Conservation (phyloP, 2,888 invertebrate genomes). For the Caenorhabditis auriculariae region DNA sequence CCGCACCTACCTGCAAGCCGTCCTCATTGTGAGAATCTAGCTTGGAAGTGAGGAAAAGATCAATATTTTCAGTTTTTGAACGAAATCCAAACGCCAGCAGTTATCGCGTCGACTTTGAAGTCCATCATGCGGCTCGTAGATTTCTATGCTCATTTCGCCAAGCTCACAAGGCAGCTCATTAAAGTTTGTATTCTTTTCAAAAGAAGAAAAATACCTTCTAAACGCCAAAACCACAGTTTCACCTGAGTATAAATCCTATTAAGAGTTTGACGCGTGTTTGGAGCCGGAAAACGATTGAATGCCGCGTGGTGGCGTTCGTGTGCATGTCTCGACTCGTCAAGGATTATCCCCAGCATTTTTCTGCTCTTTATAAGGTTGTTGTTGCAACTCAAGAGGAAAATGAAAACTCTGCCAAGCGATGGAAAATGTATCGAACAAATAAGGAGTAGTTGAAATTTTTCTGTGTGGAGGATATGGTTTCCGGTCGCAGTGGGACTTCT, state of each 20-base stretch:
- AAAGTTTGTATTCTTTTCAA: conserved; percentile 31
- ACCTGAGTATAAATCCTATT: conserved; percentile 1
- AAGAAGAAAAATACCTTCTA: conserved; percentile 1
- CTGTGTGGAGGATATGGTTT: too few relatives aligned
- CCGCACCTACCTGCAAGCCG: conserved; percentile 18
- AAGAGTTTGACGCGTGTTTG: conserved; percentile 47
- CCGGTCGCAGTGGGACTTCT: too few relatives aligned
- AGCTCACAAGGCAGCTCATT: conserved; percentile 42
- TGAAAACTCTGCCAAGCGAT: conserved; percentile 1
- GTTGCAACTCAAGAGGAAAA: background rate
- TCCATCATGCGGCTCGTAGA: conserved; percentile 44
- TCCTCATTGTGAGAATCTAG: conserved; percentile 17
- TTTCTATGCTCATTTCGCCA: conserved; percentile 48
- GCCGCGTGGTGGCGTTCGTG: conserved; percentile 53
- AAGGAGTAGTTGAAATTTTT: too few relatives aligned
- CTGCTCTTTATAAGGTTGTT: conserved; percentile 37
- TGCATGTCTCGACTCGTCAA: conserved; percentile 43
- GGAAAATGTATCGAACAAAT: conserved; percentile 25
- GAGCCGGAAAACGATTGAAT: conserved; percentile 54
- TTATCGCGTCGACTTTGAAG: conserved; percentile 48
- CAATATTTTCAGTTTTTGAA: conserved; percentile 50
- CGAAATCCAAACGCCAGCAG: conserved; percentile 49
- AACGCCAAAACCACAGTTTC: background rate
- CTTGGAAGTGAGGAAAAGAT: background rate
- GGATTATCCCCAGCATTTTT: conserved; percentile 35